A percentile compares a stretch with the other conserved stretches of the same genome.
Evolutionary conservation across 2,113 vertebrate species (phyloP).

Genomic region (Thermophis baileyi): DNA sequence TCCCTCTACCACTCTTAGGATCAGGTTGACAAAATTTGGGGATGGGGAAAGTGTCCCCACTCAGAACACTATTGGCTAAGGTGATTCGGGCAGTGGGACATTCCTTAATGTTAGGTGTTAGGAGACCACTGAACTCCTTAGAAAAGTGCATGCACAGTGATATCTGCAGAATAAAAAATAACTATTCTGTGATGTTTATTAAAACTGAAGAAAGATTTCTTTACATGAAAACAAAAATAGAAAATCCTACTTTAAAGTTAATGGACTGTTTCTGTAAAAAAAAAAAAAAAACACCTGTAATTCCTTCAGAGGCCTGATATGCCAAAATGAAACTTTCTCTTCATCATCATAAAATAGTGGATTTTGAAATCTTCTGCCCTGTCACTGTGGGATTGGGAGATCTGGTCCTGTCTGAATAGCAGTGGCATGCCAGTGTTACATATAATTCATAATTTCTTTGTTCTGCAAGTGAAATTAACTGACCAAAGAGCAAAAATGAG

Average conservation of each 20-base stretch:
- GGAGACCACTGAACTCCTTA: not conserved
- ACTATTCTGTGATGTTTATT: not conserved
- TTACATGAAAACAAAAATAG: not conserved
- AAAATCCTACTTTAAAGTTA: not conserved
- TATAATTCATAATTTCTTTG: not conserved
- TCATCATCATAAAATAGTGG: not conserved
- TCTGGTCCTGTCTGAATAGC: not conserved
- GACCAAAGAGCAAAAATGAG: not conserved
- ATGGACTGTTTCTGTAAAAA: not conserved
- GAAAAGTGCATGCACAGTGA: not conserved
- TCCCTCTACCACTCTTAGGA: not conserved
- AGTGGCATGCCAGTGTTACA: not conserved
- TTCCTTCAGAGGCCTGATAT: not conserved
- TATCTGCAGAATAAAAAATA: not conserved
- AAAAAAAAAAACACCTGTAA: not conserved
- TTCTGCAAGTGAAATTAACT: not conserved
- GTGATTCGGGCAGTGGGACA: not conserved
- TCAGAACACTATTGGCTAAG: not conserved
- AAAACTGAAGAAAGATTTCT: not conserved
- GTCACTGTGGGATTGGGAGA: not conserved
- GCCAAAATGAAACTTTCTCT: not conserved
- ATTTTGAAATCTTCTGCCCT: not conserved
- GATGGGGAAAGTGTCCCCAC: not conserved
- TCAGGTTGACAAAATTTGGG: not conserved
- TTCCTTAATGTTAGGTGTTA: not conserved